Conservation (phyloP, 64 coral and sea anemone genomes). For the Catalaphyllia jardinei region DNA sequence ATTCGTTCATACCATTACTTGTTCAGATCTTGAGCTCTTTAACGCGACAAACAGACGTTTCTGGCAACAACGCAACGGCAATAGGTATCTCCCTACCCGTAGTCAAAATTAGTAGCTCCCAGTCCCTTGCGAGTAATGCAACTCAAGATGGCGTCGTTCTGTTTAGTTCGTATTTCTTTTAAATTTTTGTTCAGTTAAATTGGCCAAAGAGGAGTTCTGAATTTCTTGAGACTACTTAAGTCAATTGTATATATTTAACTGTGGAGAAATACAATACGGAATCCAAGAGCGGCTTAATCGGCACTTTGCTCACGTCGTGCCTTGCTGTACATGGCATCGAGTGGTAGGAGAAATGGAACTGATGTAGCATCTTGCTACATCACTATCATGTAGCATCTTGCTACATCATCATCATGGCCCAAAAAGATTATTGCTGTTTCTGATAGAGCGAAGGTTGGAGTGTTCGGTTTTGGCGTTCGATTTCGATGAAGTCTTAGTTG, state of each 20-base stretch:
- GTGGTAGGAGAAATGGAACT: background rate
- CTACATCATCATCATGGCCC: background rate
- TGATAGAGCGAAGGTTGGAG: constrained; percentile 2
- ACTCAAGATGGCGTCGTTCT: background rate
- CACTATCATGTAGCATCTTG: constrained; percentile 21
- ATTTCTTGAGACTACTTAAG: background rate
- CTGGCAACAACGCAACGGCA: background rate
- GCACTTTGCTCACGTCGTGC: background rate
- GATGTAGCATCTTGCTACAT: constrained; percentile 20
- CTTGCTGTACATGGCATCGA: background rate
- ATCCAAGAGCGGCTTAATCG: constrained; percentile 3
- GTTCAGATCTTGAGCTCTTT: background rate
- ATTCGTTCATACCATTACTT: background rate
- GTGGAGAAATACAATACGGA: background rate
- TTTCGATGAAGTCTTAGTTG: background rate
- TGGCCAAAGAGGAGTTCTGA: background rate
- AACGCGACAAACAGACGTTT: background rate
- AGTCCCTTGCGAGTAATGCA: background rate
- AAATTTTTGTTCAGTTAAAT: background rate
- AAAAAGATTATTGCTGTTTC: constrained; percentile 20
- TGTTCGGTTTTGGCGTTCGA: background rate
- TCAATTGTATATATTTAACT: background rate
- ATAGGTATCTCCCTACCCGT: background rate
- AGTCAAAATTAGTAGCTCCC: background rate
- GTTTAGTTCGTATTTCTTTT: background rate